phyloP scores from a whole-genome alignment of 1,140 invertebrate species.

The Gyrodactylus salaris region DNA sequence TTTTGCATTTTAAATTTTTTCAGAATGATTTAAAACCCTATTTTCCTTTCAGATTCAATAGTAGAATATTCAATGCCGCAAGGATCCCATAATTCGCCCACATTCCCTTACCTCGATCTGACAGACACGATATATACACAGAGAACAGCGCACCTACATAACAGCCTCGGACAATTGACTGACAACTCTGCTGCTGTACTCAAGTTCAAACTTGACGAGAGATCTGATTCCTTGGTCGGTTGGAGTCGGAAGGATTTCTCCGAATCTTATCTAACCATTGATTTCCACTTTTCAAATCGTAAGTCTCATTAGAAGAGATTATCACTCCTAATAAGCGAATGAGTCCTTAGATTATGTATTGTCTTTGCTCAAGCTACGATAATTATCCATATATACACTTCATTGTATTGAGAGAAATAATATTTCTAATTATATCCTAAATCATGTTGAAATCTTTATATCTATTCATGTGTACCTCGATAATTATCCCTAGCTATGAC shows the following conservation, averaged over 20 bases:
- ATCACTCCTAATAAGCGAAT: too few species aligned
- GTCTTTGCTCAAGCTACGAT: too few species aligned
- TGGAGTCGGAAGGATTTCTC: background rate
- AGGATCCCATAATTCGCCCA: background rate
- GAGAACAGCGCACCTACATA: background rate
- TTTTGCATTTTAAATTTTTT: too few species aligned
- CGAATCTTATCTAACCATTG: background rate
- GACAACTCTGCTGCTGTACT: background rate
- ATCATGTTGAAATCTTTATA: too few species aligned
- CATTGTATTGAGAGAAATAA: too few species aligned
- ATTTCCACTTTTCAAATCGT: background rate
- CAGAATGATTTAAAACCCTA: background rate
- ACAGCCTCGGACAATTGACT: background rate
- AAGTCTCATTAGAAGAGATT: too few species aligned
- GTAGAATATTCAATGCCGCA: background rate
- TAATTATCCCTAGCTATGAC: too few species aligned
- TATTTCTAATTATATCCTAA: too few species aligned
- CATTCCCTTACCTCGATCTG: background rate
- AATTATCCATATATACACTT: too few species aligned
- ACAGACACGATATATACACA: background rate
- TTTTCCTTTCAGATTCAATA: background rate
- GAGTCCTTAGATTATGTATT: too few species aligned
- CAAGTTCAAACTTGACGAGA: background rate
- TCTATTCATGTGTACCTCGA: too few species aligned
- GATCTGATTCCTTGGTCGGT: background rate